A percentile compares a stretch with the other conserved stretches of the same genome.
Conservation (phyloP, 2,113 vertebrate genomes). For the Gracilinanus agilis region DNA sequence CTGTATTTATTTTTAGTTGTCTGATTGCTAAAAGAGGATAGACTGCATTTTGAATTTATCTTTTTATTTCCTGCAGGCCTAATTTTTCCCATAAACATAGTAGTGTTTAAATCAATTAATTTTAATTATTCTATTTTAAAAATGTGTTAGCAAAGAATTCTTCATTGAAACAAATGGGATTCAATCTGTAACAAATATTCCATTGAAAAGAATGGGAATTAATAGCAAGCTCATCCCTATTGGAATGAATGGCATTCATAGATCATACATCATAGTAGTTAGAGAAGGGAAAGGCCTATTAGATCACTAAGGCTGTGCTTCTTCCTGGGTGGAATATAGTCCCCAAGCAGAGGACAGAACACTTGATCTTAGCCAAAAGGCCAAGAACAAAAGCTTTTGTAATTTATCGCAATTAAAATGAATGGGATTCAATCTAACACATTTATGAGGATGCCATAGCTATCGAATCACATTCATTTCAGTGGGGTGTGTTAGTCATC, state of each 20-base stretch:
- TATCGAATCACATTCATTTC: conserved; percentile 77
- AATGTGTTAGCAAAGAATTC: conserved; percentile 33
- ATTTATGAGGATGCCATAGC: conserved; percentile 71
- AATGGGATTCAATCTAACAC: conserved; percentile 75
- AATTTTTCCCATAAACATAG: neutral
- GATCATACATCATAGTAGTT: conserved; percentile 47
- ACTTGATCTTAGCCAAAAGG: conserved; percentile 78
- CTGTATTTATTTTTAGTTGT: neutral
- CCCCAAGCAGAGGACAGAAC: conserved; percentile 70
- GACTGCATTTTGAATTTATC: neutral
- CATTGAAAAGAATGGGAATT: conserved; percentile 49
- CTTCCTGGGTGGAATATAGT: conserved; percentile 64
- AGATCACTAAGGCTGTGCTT: conserved; percentile 37
- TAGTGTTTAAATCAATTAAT: conserved; percentile 14
- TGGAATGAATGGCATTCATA: conserved; percentile 36
- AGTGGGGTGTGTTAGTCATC: conserved; percentile 74
- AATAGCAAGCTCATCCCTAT: conserved; percentile 8
- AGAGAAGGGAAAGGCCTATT: conserved; percentile 37
- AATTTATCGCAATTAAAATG: conserved; percentile 82
- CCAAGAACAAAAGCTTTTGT: conserved; percentile 76
- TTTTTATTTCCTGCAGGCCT: neutral
- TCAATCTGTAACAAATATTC: conserved; percentile 26
- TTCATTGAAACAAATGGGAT: conserved; percentile 46
- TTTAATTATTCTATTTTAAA: conserved; percentile 19
- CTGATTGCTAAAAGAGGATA: neutral